These are phyloP conservation scores for Pachypanchax playfairii DNA, from an alignment of 2,113 vertebrate species.

Conservation along the genomic window DNA sequence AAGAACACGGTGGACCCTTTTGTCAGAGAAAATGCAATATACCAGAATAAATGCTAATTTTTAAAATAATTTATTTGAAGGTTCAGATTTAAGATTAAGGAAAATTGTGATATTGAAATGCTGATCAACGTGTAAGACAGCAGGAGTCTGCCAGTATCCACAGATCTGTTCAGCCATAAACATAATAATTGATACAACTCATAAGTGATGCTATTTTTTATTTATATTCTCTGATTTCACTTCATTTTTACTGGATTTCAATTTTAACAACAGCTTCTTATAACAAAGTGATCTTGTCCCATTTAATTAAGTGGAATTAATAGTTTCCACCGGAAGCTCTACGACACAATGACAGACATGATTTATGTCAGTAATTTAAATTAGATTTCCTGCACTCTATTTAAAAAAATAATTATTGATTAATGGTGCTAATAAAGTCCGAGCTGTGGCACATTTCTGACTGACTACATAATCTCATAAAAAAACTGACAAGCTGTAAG, in stretches of 20 bases:
- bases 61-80: constrained; percentile 37
- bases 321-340: not conserved
- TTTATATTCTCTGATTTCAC: not conserved
- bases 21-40: constrained; percentile 60
- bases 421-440: constrained; percentile 29
- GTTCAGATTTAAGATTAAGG: constrained; percentile 8
- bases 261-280: not conserved
- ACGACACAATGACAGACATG: not conserved
- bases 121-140: not conserved
- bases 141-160: constrained; percentile 1
- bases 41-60: constrained; percentile 57
- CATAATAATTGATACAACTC: too few species aligned
- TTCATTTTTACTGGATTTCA: not conserved
- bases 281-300: not conserved
- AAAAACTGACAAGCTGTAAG: constrained; percentile 12
- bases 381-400: not conserved
- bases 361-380: constrained; percentile 25
- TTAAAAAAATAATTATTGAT: constrained; percentile 17
- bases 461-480: not conserved
- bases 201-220: too few species aligned
- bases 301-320: constrained; percentile 4
- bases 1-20: constrained; percentile 54
- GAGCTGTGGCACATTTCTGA: not conserved
- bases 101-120: constrained; percentile 20
- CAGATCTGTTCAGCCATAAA: not conserved